Evolutionary conservation across 2,797 vertebrate genomes (phyloP), one percentile per base, ranked within the genome.

Genomic region (Acanthornis magna): DNA sequence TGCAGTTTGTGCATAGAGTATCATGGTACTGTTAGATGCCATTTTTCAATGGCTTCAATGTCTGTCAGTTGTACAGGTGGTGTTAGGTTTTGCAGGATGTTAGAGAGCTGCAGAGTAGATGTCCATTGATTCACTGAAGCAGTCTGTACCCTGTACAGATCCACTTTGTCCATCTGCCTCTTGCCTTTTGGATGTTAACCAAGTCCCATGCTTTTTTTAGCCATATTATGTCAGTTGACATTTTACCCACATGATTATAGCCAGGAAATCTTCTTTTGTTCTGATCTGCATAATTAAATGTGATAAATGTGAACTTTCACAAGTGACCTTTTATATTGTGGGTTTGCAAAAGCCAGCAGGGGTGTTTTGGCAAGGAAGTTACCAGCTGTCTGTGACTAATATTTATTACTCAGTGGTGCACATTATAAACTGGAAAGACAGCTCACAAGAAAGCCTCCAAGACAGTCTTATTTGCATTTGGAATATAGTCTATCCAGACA

Each of bases 221-320:
- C 66, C 32, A 0, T 89, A 51, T 60, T 91, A 36, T 92, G 48
- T 84, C 51, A 42, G 61, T 78, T 94, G 95, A 92, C 87, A 84
- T 96, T 96, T 93, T 79, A 84, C 73, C 73, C 79, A 66, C 62
- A 86, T 75, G 57, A 25, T 91, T 93, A 70, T 53, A 70, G 72
- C 32, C 70, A 81, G 55, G 47, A 96, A 84, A 68, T 84, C 77
- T 53, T 76, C 91, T 84, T 92, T 94, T 96, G 93, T 94, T 95
- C 95, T 95, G 58, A 78, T 91, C 42, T 94, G 36, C 76, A 47
- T 96, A 94, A 96, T 93, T 93, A 77, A 88, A 88, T 68, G 85
- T 68, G 89, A 84, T 91, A 76, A 89, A 94, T 75, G 51, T 73
- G 91, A 90, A 88, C 73, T 93, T 93, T 90, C 62, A 74, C 82